phyloP scores from a whole-genome alignment of 2,113 vertebrate genomes.

The Rhea americana region DNA sequence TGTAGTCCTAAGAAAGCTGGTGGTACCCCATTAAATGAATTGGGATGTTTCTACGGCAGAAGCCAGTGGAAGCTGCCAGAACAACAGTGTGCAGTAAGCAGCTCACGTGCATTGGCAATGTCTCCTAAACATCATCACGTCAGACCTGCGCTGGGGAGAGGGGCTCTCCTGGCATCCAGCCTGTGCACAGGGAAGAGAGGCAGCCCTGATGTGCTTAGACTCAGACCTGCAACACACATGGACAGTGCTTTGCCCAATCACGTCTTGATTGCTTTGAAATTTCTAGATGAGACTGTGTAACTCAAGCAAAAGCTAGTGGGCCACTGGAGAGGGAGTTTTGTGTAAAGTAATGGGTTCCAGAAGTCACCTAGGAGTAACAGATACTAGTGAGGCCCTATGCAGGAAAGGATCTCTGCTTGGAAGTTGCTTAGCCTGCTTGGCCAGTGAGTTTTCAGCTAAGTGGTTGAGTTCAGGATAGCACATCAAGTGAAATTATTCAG shows the following conservation, averaged over 20 bases:
- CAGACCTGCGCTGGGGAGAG: neutral
- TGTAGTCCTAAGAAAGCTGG: neutral
- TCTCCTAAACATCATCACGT: accelerated
- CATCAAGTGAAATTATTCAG: neutral
- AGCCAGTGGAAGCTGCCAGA: neutral
- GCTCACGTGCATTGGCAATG: accelerated
- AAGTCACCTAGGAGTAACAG: neutral
- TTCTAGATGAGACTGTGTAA: neutral
- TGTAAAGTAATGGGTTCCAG: neutral
- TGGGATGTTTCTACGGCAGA: neutral
- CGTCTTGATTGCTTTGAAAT: neutral
- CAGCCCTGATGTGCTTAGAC: accelerated
- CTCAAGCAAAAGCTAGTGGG: neutral
- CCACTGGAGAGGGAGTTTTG: neutral
- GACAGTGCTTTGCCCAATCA: accelerated
- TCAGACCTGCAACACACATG: neutral
- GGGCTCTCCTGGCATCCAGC: neutral
- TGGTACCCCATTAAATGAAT: neutral
- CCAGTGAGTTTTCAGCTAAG: neutral
- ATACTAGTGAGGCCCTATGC: neutral
- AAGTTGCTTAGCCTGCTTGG: neutral
- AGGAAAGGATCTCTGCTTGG: neutral
- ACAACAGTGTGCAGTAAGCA: neutral
- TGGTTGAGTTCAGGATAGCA: neutral
- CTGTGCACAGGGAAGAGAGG: neutral